Evolutionary conservation across 2,888 invertebrate genomes (phyloP), one percentile per base, ranked within the genome.

Genomic region (Dryomyza anilis): DNA sequence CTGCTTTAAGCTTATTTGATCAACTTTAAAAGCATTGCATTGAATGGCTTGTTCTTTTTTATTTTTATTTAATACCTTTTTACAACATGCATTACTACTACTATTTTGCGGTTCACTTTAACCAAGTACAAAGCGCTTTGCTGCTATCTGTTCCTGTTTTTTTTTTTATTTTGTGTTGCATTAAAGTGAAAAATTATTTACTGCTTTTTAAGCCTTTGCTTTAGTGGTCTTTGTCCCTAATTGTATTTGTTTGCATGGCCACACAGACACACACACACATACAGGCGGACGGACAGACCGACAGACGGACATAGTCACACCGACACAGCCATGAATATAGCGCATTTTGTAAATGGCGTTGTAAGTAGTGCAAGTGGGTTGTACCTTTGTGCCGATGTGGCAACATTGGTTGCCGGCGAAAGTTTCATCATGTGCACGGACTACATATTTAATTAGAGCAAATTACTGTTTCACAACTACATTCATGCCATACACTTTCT

Each of bases 341-440:
- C n/a, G n/a, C n/a, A n/a, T n/a, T n/a, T n/a, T n/a, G n/a, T n/a
- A n/a, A n/a, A n/a, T n/a, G n/a, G n/a, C n/a, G n/a, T n/a, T n/a
- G n/a, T n/a, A n/a, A n/a, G n/a, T n/a, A 50, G 56, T 53, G 46
- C n/a, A 60, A 25, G 58, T 56, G 27, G 27, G 60, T 43, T 57
- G 43, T 39, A 2, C 8, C 39, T 57, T 57, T 23, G 39, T 39
- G 67, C 70, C 66, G 69, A 64, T 61, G 52, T 61, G 62, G 46
- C 59, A 55, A 58, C 61, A 62, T 33, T 43, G n/a, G 43, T 43
- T 43, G n/a, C 16, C 58, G 57, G 68, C 60, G 63, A 69, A 63
- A 71, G 71, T 60, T 65, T 68, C 67, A 69, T 72, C 71, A 65
- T 69, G 69, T 69, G 69, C 70, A 67, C 72, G 70, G 53, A 66